Conservation (phyloP, 2,888 invertebrate species). For the Drosophila atripex region DNA sequence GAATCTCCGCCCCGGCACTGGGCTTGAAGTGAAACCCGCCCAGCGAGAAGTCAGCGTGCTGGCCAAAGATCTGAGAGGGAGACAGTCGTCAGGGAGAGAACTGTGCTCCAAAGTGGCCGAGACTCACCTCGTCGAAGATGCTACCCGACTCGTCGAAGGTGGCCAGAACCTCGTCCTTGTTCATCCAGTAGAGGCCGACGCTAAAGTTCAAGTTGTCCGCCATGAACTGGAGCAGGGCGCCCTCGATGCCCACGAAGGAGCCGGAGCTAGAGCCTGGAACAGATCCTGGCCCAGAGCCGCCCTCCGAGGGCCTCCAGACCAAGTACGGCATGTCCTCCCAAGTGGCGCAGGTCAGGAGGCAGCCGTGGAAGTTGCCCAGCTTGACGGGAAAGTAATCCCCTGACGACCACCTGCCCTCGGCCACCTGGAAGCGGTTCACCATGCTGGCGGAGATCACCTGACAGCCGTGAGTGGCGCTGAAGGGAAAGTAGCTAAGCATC, state of each 20-base stretch:
- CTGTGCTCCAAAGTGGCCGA: not conserved
- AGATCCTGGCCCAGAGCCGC: not conserved
- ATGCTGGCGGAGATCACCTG: slow-evolving; percentile 51
- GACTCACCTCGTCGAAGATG: slow-evolving; percentile 67
- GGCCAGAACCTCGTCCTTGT: slow-evolving; percentile 53
- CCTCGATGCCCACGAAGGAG: slow-evolving; percentile 75
- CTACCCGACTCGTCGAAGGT: slow-evolving; percentile 60
- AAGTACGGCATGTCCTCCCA: slow-evolving; percentile 78
- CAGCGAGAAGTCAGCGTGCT: slow-evolving; percentile 65
- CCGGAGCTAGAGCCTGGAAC: not conserved
- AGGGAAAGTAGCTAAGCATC: slow-evolving; percentile 75
- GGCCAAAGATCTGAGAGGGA: slow-evolving; percentile 64
- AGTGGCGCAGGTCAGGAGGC: slow-evolving; percentile 72
- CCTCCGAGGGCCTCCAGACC: slow-evolving; percentile 14
- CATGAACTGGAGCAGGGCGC: slow-evolving; percentile 68
- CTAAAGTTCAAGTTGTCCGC: slow-evolving; percentile 72
- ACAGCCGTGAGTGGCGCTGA: slow-evolving; percentile 49
- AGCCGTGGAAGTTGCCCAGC: slow-evolving; percentile 70
- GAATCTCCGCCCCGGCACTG: slow-evolving; percentile 31
- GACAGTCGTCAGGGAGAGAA: not conserved
- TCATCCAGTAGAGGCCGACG: slow-evolving; percentile 63
- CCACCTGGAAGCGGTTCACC: slow-evolving; percentile 59
- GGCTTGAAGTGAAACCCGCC: slow-evolving; percentile 73
- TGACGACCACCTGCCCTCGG: slow-evolving; percentile 45
- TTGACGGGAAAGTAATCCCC: slow-evolving; percentile 59